Conservation (phyloP, 2,888 invertebrate genomes). For the Tachystola acroxantha region DNA sequence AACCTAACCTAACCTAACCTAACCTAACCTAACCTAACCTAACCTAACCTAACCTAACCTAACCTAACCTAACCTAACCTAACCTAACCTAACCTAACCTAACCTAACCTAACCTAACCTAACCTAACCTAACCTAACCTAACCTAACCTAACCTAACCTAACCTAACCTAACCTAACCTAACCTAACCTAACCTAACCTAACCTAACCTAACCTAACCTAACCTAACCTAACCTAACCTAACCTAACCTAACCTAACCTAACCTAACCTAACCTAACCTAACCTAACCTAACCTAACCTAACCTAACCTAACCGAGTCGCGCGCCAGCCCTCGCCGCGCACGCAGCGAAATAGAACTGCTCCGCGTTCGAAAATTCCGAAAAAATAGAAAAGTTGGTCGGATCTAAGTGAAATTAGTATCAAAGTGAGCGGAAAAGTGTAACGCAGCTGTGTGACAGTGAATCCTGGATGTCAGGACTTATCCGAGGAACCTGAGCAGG, state of each 20-base stretch:
- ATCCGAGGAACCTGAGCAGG: no score
- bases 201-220: constrained; percentile 6
- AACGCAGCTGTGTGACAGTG: no score
- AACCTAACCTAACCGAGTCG: constrained; percentile 2
- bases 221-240: constrained; percentile 8
- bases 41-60: constrained; percentile 3
- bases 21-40: constrained; percentile 1
- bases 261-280: constrained; percentile 11
- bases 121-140: constrained; percentile 3
- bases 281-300: constrained; percentile 10
- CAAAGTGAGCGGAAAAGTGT: no score
- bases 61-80: constrained; percentile 3
- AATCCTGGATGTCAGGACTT: no score
- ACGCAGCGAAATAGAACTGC: no score
- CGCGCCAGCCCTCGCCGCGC: constrained; percentile 7
- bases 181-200: constrained; percentile 5
- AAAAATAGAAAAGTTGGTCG: neutral
- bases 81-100: constrained; percentile 3
- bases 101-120: constrained; percentile 3
- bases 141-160: constrained; percentile 4
- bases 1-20: constrained; percentile 3
- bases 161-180: constrained; percentile 5
- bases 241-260: constrained; percentile 8
- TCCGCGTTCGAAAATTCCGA: neutral
- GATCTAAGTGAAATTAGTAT: no score